A percentile compares a stretch with the other conserved stretches of the same genome.
Evolutionary conservation across 2,888 invertebrate genomes (phyloP).

Genomic region (Polyommatus iphigenia): DNA sequence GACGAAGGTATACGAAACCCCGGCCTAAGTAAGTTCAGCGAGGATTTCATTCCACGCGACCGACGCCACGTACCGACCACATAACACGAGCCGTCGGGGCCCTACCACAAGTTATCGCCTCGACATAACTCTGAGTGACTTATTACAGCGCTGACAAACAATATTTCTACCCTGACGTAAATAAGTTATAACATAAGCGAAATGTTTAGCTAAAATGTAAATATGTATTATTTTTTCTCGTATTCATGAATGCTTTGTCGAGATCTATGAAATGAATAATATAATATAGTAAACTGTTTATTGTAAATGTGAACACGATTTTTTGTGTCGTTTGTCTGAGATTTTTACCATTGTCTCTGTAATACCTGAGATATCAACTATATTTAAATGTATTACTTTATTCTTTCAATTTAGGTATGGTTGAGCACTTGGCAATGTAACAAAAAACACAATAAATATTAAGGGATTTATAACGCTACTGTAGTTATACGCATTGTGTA

Average conservation of each 20-base stretch:
- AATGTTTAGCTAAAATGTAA: not conserved
- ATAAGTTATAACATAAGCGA: not conserved
- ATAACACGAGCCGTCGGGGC: not conserved
- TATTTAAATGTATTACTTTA: not conserved
- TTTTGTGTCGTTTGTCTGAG: not conserved
- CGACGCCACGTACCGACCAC: not conserved
- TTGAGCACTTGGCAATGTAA: not conserved
- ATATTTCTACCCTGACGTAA: not conserved
- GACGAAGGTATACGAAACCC: conserved; percentile 4
- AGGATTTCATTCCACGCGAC: conserved; percentile 19
- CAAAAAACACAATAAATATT: not conserved
- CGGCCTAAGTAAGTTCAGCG: conserved; percentile 10
- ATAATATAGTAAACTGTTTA: conserved; percentile 12
- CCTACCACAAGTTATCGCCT: not conserved
- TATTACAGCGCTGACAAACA: not conserved
- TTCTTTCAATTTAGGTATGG: not conserved
- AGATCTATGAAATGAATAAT: conserved; percentile 25
- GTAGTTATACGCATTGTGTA: not conserved
- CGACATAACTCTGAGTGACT: not conserved
- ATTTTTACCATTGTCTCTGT: not conserved
- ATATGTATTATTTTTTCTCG: not conserved
- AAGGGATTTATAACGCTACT: not conserved
- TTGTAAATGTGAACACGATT: conserved; percentile 2
- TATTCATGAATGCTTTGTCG: not conserved
- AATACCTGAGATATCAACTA: not conserved